phyloP scores from a whole-genome alignment of 2,888 invertebrate species.

The Salticus scenicus region DNA sequence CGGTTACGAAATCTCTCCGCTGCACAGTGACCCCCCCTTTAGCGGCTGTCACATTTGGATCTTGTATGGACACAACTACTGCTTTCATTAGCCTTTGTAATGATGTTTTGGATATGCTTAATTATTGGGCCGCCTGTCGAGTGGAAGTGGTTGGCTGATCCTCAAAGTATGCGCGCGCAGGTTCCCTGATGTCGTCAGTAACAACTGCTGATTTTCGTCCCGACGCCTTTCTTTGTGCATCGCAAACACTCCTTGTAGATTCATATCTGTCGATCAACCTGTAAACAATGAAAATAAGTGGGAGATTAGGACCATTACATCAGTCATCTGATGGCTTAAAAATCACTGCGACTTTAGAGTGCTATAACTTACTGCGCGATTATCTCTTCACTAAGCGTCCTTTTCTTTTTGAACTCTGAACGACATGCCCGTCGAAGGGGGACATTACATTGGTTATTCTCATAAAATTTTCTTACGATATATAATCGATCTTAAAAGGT shows the following conservation, averaged over 20 bases:
- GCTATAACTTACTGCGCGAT: not conserved
- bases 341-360: slow-evolving; percentile 4
- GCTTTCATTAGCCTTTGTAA: no score
- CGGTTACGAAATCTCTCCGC: no score
- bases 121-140: no score
- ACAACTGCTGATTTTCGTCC: not conserved
- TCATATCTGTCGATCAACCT: not conserved
- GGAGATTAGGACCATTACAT: not conserved
- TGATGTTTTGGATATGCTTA: no score
- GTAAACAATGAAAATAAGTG: not conserved
- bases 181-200: not conserved
- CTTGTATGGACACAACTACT: no score
- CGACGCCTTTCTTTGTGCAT: not conserved
- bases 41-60: no score
- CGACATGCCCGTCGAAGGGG: not conserved
- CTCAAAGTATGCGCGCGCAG: no score
- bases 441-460: not conserved
- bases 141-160: no score
- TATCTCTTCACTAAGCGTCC: not conserved
- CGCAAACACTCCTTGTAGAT: not conserved
- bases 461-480: not conserved
- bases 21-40: no score
- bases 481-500: not conserved
- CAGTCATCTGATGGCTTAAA: not conserved
- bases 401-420: slow-evolving; percentile 4